Evolutionary conservation across 1,140 invertebrate species (phyloP), one percentile per base, ranked within the genome.

Genomic region (Zaprionus camerounensis): DNA sequence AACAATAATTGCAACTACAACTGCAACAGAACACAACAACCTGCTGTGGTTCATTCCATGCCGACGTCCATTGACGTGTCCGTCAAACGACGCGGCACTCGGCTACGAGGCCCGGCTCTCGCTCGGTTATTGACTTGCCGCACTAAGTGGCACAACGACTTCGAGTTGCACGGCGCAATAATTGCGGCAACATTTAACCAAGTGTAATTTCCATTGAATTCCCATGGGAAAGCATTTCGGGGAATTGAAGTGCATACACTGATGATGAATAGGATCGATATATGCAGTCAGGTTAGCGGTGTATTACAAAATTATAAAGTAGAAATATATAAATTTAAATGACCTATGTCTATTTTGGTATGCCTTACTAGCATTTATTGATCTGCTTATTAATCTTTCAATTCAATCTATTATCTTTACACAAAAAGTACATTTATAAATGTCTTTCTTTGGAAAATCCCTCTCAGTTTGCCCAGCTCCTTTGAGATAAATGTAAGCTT

Each of bases 111-210:
- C 46, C 53, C 13, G 17, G 46, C 46, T 51, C 46, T 51, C 12
- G 46, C 46, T 80, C 81, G 81, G 81, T 84, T 84, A 84, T 84
- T 84, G 81, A 84, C 81, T 84, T 84, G 73, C 28, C 74, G 71
- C 55, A 70, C 65, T 84, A 84, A 84, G 72, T 84, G 81, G 81
- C 78, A 84, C 81, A 84, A 84, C 80, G 81, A 84, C 81, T 84
- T 76, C 66, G 58, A 84, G 73, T 83, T 80, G 76, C 61, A 73
- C 81, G 46, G 44, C 44, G 71, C 71, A 34, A 79, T 70, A 76
- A 80, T 80, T 63, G 51, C 58, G 38, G 72, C 49, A 49, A 56
- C 65, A 74, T 49, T 67, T 38, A 67, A 38, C 44, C 26, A 59
- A 7, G 41, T 61, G 55, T 49, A 69, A 49, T 59, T 41, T 28